phyloP scores from a whole-genome alignment of 2,797 vertebrate species.

The Notoglanidium macrostoma region DNA sequence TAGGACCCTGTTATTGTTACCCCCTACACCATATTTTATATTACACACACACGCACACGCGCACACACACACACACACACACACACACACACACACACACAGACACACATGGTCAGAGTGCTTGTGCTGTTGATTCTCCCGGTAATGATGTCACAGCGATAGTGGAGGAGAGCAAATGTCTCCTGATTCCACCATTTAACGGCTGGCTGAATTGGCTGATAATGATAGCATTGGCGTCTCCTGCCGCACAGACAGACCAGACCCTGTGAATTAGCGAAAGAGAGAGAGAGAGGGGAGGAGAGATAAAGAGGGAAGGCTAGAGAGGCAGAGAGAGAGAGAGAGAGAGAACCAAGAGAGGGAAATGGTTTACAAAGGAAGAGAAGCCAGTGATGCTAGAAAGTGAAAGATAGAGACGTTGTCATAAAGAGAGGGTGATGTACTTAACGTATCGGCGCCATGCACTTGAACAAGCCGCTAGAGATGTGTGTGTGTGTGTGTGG shows the following conservation, averaged over 20 bases:
- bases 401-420: slow-evolving; percentile 59
- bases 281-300: slow-evolving; percentile 60
- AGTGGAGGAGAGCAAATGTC: slow-evolving; percentile 84
- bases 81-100: slow-evolving; percentile 35
- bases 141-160: slow-evolving; percentile 88
- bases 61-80: slow-evolving; percentile 36
- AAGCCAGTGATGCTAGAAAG: slow-evolving; percentile 54
- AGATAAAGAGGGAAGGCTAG: slow-evolving; percentile 56
- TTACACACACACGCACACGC: slow-evolving; percentile 27
- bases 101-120: slow-evolving; percentile 56
- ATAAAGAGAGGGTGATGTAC: slow-evolving; percentile 70
- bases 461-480: slow-evolving; percentile 76
- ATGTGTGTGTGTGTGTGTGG: slow-evolving; percentile 68
- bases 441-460: slow-evolving; percentile 79
- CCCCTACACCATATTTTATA: slow-evolving; percentile 35
- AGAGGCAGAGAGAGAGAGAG: slow-evolving; percentile 56
- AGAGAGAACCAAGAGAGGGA: slow-evolving; percentile 56
- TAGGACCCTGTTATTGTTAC: slow-evolving; percentile 55
- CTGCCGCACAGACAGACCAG: slow-evolving; percentile 79
- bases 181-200: slow-evolving; percentile 88
- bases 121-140: slow-evolving; percentile 78
- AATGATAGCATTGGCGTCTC: slow-evolving; percentile 83
- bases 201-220: slow-evolving; percentile 86
- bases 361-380: slow-evolving; percentile 51
- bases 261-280: slow-evolving; percentile 78